Evolutionary conservation across 2,113 vertebrate species (phyloP), one percentile per base, ranked within the genome.

Genomic region (Arizona elegans): DNA sequence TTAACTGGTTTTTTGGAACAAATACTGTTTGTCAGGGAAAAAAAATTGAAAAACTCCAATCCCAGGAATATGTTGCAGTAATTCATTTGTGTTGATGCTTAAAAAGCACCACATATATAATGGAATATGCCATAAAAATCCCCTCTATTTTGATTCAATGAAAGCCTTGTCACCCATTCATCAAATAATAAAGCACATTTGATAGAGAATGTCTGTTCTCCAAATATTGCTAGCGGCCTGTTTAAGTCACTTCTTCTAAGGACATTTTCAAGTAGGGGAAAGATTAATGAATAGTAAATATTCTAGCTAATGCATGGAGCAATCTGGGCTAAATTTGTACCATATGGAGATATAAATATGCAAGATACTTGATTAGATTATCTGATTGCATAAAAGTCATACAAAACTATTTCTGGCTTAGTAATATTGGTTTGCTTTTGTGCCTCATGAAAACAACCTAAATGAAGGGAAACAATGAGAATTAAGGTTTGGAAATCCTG

Each of bases 401-500:
- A 21, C 43, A 3, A 87, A 47, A 87, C 52, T 13, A 33, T 9
- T 62, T 87, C 29, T 65, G 43, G 13, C 19, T 65, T 87, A 53
- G 17, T 4, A 87, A 11, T 6, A 8, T 92, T 91, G 54, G 54
- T 29, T 43, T 47, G 54, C 7, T 9, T 13, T n/a, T 47, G 29
- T 86, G 43, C 55, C 38, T 59, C 58, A 26, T 59, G 55, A 91
- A 91, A 59, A 24, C 33, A 86, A 86, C 55, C 43, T 12, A 52
- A 86, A 26, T 12, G 29, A 95, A 96, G 94, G 94, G 91, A 92
- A 93, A 85, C 53, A 13, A 23, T n/a, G 94, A 93, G 91, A 90
- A 92, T 54, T 52, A 6, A 33, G 59, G 55, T 54, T 90, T 92
- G 85, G 91, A 95, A 86, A 19, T 94, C 5, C 33, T 4, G 0